These are phyloP conservation scores for Calephelis virginiensis DNA, from an alignment of 1,140 invertebrate species.

Conservation along the genomic window DNA sequence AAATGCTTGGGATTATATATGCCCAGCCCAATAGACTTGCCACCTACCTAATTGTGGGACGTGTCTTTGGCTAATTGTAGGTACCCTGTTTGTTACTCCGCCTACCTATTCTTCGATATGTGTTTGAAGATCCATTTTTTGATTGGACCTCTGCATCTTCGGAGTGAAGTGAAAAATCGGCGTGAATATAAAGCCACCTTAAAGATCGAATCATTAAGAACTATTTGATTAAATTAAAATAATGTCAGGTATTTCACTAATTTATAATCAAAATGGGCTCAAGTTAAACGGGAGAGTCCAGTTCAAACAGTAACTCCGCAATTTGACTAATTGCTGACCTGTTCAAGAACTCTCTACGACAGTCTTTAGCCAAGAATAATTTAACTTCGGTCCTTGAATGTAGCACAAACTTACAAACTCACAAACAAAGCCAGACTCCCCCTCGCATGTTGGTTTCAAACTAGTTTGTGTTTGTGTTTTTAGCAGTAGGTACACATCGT, in stretches of 20 bases:
- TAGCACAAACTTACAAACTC: slow-evolving; percentile 17
- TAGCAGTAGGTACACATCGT: slow-evolving; percentile 9
- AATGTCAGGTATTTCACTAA: slow-evolving; percentile 6
- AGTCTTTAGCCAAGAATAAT: slow-evolving; percentile 16
- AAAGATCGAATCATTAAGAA: background rate
- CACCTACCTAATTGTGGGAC: too few relatives aligned
- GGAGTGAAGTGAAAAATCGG: too few relatives aligned
- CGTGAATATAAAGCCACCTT: background rate
- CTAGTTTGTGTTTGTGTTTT: slow-evolving; percentile 15
- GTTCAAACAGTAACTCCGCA: slow-evolving; percentile 24
- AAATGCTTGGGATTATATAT: too few relatives aligned
- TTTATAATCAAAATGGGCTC: slow-evolving; percentile 2
- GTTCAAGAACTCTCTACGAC: slow-evolving; percentile 17
- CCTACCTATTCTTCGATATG: too few relatives aligned
- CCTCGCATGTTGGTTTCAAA: background rate
- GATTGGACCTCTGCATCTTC: too few relatives aligned
- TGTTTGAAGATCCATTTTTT: too few relatives aligned
- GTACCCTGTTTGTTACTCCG: too few relatives aligned
- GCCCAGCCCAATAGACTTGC: too few relatives aligned
- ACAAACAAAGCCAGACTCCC: slow-evolving; percentile 11
- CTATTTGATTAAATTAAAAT: background rate
- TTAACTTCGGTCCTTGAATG: slow-evolving; percentile 15
- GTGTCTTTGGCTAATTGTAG: too few relatives aligned
- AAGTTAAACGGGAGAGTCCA: slow-evolving; percentile 1
- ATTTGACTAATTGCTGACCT: slow-evolving; percentile 55